Base-by-base conservation (phyloP, 64 coral and sea anemone species). In the Acropora yongei region DNA sequence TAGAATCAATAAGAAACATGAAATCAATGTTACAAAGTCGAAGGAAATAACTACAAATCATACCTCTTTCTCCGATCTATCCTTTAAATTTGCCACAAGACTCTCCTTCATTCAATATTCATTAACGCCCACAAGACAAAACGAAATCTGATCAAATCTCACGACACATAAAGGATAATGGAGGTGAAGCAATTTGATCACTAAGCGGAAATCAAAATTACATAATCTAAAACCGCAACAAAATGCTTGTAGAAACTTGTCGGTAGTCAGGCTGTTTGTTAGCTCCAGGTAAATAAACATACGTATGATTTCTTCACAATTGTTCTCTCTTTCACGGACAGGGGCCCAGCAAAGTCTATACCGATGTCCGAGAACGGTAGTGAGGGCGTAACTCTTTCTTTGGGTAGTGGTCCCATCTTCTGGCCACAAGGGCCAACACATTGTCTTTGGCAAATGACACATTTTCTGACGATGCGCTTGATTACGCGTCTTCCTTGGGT, bases 401-500 rank as follows among this genome's bases (percentile, higher is more conserved):
- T 63, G 12, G 82, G 63, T 43, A 86, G 82, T 16, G 10, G 41
- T n/a, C 60, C 41, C 46, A 46, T 16, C 47, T 55, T 49, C 5
- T 53, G 78, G 78, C 41, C 48, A 20, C 48, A 80, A 57, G 4
- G 49, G 49, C 78, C 47, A 17, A 49, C 78, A 80, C 40, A 13
- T 39, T 19, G 47, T 55, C 50, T 55, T 1, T 9, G 88, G 46
- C 88, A 79, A 44, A 41, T 44, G 6, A 89, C 57, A 41, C 88
- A 89, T 79, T 50, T 60, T 78, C 74, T 66, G 7, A 89, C 79
- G 50, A 80, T 42, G 6, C 88, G 74, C 49, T 89, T 89, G 39
- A 89, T 58, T 14, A 45, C 88, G 9, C 88, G 19, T 41, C 77
- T 89, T 44, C 88, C 88, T 17, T 89, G 55, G 50, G 88, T 67